Evolutionary conservation across 23 tunicate species (phyloP).

Genomic region (Styela clava): DNA sequence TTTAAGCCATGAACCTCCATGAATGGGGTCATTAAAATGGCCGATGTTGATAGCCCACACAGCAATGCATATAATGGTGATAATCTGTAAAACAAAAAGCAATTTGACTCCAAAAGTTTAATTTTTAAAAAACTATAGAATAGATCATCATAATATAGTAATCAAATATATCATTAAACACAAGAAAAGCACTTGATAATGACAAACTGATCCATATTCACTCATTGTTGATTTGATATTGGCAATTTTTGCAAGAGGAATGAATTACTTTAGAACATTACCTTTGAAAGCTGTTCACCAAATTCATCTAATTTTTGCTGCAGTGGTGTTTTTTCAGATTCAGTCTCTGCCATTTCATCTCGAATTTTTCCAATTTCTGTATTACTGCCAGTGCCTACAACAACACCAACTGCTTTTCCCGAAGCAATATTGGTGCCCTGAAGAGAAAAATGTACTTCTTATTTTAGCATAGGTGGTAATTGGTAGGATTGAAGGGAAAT

Average conservation of each 20-base stretch:
- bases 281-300: constrained; percentile 92
- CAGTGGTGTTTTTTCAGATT: constrained; percentile 92
- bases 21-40: constrained; percentile 99
- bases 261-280: too few relatives aligned
- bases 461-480: neutral
- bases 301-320: constrained; percentile 93
- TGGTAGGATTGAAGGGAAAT: neutral
- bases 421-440: constrained; percentile 94
- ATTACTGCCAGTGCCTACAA: constrained; percentile 81
- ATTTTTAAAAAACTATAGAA: neutral
- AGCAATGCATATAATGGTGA: constrained; percentile 86
- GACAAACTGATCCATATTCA: too few relatives aligned
- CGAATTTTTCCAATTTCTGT: constrained; percentile 99
- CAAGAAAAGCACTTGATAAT: too few relatives aligned
- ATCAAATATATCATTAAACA: too few relatives aligned
- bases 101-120: neutral
- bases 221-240: too few relatives aligned
- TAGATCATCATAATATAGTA: too few relatives aligned
- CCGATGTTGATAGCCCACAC: constrained; percentile 99
- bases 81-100: constrained; percentile 31
- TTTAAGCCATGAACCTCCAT: constrained; percentile 97
- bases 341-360: constrained; percentile 98
- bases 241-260: too few relatives aligned
- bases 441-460: neutral
- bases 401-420: constrained; percentile 95